Percentiles rank a stretch among this genome's conserved stretches.
Evolutionary conservation across 1,140 invertebrate species (phyloP).

Genomic region (Phymastichus coffea): DNA sequence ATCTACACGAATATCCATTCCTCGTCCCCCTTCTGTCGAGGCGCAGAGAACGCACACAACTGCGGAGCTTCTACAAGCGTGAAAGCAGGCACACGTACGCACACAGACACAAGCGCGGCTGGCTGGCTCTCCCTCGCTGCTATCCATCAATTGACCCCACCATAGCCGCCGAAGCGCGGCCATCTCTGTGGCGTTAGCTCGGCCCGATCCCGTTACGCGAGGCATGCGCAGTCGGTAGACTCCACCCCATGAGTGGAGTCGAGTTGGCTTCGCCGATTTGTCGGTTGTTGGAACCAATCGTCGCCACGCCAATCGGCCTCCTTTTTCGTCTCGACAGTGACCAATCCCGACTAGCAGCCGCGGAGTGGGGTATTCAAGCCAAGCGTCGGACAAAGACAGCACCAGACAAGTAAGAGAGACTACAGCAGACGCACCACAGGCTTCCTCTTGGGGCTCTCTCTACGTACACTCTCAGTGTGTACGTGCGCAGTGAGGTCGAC

Average conservation of each 20-base stretch:
- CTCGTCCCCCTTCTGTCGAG: slow-evolving; percentile 8
- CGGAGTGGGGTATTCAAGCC: no score
- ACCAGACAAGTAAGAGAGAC: slow-evolving; percentile 25
- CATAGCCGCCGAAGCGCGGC: not conserved
- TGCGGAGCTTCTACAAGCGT: not conserved
- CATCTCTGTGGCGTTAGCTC: slow-evolving; percentile 9
- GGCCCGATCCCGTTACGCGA: slow-evolving; percentile 3
- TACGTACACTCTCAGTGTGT: slow-evolving; percentile 13
- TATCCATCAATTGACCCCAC: not conserved
- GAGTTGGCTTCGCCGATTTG: slow-evolving; percentile 54
- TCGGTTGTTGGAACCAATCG: slow-evolving; percentile 45
- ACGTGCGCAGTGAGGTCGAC: slow-evolving; percentile 18
- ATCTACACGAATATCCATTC: slow-evolving; percentile 7
- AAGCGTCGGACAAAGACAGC: no score
- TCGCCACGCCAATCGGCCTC: not conserved
- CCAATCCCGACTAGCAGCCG: no score
- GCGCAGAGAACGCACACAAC: not conserved
- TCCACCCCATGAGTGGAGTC: slow-evolving; percentile 40
- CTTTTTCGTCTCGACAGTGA: no score
- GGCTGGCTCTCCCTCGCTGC: not conserved
- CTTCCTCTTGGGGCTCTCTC: not conserved
- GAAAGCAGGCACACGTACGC: not conserved
- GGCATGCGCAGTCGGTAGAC: slow-evolving; percentile 28
- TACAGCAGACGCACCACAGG: slow-evolving; percentile 12
- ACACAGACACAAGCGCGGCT: not conserved